These are phyloP conservation scores for Oscheius sp. DNA, from an alignment of 2,888 invertebrate genomes.

Conservation along the genomic window DNA sequence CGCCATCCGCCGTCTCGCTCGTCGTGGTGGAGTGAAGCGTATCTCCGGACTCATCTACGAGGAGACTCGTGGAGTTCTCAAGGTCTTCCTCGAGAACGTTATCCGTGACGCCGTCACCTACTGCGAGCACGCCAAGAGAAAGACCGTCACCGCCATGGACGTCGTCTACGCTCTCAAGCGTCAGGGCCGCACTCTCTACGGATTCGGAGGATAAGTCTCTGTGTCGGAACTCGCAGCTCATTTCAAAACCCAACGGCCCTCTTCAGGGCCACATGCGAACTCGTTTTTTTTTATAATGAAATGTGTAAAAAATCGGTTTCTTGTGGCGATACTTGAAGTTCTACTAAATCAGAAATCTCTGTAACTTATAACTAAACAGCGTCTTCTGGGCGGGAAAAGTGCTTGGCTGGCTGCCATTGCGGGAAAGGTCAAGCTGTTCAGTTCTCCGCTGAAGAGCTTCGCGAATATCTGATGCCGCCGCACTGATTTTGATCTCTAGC, in stretches of 20 bases:
- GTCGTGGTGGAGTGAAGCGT: constrained; percentile 75
- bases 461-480: no score
- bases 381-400: no score
- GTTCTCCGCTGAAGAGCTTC: no score
- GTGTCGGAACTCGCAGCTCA: constrained; percentile 28
- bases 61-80: constrained; percentile 64
- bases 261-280: constrained; percentile 55
- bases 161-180: constrained; percentile 80
- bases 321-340: no score
- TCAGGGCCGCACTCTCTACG: constrained; percentile 72
- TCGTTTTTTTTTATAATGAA: not conserved
- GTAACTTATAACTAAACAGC: no score
- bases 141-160: constrained; percentile 89
- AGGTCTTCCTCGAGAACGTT: constrained; percentile 83
- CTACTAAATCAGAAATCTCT: no score
- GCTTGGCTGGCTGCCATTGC: no score
- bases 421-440: no score
- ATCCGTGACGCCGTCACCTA: constrained; percentile 87
- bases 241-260: constrained; percentile 60
- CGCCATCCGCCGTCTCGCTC: constrained; percentile 76
- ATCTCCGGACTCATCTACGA: constrained; percentile 70
- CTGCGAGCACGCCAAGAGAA: constrained; percentile 88
- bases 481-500: no score
- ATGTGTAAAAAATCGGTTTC: no score
- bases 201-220: constrained; percentile 67